These are phyloP conservation scores for Iguana delicatissima DNA, from an alignment of 2,797 vertebrate genomes.

Conservation along the genomic window DNA sequence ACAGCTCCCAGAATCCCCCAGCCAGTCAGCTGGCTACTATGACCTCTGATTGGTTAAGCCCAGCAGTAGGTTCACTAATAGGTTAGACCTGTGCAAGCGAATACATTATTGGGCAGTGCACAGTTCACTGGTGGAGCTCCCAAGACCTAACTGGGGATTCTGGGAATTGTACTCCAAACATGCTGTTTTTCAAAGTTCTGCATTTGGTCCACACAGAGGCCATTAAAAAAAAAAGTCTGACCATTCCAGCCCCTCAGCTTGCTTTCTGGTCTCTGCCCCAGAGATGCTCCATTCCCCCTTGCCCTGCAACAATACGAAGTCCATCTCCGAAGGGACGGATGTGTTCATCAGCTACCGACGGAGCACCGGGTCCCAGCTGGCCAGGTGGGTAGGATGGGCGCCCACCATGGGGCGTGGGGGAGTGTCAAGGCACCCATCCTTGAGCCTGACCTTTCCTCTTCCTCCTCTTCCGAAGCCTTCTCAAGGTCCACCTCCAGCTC, in stretches of 20 bases:
- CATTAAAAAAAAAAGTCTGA: too few relatives aligned
- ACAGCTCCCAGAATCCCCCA: too few relatives aligned
- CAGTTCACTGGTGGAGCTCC: too few relatives aligned
- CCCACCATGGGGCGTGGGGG: background rate
- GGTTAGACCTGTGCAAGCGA: too few relatives aligned
- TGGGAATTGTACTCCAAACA: background rate
- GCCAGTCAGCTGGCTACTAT: too few relatives aligned
- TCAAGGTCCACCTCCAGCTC: constrained; percentile 97
- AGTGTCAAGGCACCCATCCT: too few relatives aligned
- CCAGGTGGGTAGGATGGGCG: constrained; percentile 84
- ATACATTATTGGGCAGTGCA: too few relatives aligned
- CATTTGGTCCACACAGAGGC: too few relatives aligned
- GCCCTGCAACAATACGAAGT: constrained; percentile 80
- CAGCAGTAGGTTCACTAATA: too few relatives aligned
- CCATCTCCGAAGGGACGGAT: constrained; percentile 85
- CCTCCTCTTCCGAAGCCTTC: constrained; percentile 80
- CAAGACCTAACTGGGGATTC: background rate
- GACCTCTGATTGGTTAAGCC: too few relatives aligned
- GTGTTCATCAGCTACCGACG: constrained; percentile 98
- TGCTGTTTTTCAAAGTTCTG: background rate
- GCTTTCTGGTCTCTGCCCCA: constrained; percentile 47
- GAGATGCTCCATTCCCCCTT: constrained; percentile 83
- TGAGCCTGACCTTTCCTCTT: too few relatives aligned
- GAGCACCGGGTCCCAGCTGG: constrained; percentile 93
- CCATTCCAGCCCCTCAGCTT: background rate